These are phyloP conservation scores for Thalassarche chlororhynchos DNA, from an alignment of 2,113 vertebrate genomes.

Conservation along the genomic window DNA sequence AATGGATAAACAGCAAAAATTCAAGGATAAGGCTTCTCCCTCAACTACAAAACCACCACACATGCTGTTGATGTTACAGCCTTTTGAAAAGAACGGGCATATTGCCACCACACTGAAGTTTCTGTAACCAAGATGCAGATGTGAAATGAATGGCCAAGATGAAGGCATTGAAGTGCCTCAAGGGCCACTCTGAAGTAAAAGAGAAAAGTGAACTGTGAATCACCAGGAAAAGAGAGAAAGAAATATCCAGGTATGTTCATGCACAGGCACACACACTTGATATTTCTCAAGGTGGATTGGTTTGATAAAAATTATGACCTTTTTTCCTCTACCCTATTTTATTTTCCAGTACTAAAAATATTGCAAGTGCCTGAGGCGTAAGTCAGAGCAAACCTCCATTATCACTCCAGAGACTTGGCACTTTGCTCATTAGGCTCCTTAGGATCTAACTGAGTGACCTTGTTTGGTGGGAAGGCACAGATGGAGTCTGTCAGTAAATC, in stretches of 20 bases:
- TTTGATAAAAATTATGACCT: conserved; percentile 72
- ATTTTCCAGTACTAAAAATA: conserved; percentile 75
- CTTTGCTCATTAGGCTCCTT: conserved; percentile 72
- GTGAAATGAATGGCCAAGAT: background rate
- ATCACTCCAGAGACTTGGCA: conserved; percentile 73
- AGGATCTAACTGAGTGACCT: conserved; percentile 76
- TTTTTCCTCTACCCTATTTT: conserved; percentile 61
- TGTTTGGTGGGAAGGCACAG: conserved; percentile 81
- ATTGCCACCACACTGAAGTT: background rate
- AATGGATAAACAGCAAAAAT: background rate
- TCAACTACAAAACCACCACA: background rate
- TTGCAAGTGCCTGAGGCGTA: conserved; percentile 70
- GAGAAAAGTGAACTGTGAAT: conserved; percentile 31
- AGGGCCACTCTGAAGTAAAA: background rate
- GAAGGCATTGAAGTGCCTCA: background rate
- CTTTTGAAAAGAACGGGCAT: background rate
- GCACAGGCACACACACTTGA: background rate
- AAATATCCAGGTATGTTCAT: background rate
- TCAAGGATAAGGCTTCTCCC: background rate
- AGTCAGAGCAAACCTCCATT: conserved; percentile 68
- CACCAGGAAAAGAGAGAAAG: background rate
- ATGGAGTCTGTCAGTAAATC: conserved; percentile 83
- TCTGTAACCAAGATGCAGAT: background rate
- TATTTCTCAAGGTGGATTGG: conserved; percentile 65
- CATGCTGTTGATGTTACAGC: background rate